Evolutionary conservation across 2,113 vertebrate species (phyloP), one percentile per base, ranked within the genome.

Genomic region (Cichladusa arquata): DNA sequence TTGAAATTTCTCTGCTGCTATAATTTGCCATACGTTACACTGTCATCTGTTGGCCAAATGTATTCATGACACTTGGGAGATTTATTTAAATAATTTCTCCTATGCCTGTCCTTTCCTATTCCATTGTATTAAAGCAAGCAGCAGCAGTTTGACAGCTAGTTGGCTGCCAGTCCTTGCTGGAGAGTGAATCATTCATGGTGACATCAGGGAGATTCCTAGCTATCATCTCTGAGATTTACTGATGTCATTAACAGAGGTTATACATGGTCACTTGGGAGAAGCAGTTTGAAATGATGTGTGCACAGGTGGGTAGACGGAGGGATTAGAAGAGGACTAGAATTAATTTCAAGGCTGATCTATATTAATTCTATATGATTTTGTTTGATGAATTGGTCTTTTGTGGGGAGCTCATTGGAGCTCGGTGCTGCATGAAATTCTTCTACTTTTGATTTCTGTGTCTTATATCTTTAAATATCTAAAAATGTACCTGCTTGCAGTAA

Each of bases 61-160:
- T 48, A 82, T 77, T 93, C 50, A 69, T 73, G 74, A 69, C 36
- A 50, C 6, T 34, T 76, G 19, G 67, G 65, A 81, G 31, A 90
- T 88, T 89, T 81, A 86, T 81, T 76, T 70, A 61, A 93, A 72
- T 48, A 8, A 38, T 84, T 91, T 71, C 25, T 90, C 24, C 62
- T 36, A 53, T 36, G 5, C 25, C 13, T 77, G 26, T 51, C 51
- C 23, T 90, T 76, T 76, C 17, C 31, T 65, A 13, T 69, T 76
- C 9, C 33, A 26, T 60, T 73, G 28, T 58, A 22, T 50, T 77
- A 88, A 40, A 92, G 47, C 42, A 77, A 83, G 47, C 28, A 88
- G 5, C 65, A 76, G 19, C 61, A 82, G 17, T 62, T 23, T 91
- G 66, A 56, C n/a, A 93, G 54, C 40, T 82, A 36, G 44, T 12